These are phyloP conservation scores for Centropus unirufus DNA, from an alignment of 2,113 vertebrate species.

Conservation along the genomic window DNA sequence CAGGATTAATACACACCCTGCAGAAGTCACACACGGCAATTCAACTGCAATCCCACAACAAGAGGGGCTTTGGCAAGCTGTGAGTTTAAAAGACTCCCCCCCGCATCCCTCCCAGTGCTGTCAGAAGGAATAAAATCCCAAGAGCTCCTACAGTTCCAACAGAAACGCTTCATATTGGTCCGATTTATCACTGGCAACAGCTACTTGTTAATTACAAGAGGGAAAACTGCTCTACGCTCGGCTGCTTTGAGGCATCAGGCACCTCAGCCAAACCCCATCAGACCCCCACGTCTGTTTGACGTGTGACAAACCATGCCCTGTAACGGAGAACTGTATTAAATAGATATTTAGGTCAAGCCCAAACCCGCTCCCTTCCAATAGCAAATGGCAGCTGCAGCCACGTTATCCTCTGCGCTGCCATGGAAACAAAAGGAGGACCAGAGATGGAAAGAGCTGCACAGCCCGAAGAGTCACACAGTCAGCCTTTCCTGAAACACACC, in stretches of 20 bases:
- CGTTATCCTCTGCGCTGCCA: conserved; percentile 26
- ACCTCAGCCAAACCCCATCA: background rate
- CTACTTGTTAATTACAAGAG: background rate
- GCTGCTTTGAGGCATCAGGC: background rate
- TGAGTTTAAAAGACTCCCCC: background rate
- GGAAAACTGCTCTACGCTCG: background rate
- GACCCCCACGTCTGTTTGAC: rapidly evolving
- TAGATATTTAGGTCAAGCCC: conserved; percentile 39
- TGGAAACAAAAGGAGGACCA: conserved; percentile 39
- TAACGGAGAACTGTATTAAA: conserved; percentile 11
- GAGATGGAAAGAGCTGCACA: background rate
- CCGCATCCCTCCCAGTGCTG: background rate
- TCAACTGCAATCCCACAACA: background rate
- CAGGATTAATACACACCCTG: background rate
- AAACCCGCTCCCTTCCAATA: conserved; percentile 12
- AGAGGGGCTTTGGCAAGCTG: background rate
- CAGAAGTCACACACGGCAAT: background rate
- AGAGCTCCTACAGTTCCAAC: background rate
- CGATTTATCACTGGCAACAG: background rate
- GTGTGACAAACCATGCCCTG: background rate
- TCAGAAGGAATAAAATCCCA: background rate
- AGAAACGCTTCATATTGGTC: background rate
- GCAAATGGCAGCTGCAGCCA: conserved; percentile 10
- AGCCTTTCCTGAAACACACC: background rate
- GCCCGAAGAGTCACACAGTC: background rate